phyloP scores from a whole-genome alignment of 2,888 invertebrate species.

The Chironomus tentans region DNA sequence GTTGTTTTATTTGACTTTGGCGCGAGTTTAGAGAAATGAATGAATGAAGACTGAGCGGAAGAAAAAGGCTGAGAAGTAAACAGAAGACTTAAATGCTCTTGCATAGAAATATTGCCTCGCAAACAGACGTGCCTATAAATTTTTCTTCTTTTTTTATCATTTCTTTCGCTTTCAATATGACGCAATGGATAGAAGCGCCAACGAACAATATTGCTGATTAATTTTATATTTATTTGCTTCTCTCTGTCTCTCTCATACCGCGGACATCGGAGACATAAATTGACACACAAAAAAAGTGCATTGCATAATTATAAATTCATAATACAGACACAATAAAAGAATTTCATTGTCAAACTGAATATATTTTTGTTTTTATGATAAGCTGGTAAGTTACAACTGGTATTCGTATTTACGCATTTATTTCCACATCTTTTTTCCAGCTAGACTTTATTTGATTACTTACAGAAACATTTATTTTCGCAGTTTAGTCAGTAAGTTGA shows the following conservation, averaged over 20 bases:
- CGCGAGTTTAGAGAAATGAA: not conserved
- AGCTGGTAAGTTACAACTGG: not conserved
- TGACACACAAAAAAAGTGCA: not conserved
- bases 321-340: not conserved
- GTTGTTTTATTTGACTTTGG: not conserved
- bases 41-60: not conserved
- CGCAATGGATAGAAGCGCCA: not conserved
- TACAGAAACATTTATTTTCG: no score
- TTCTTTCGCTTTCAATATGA: slow-evolving; percentile 13
- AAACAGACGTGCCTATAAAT: not conserved
- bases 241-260: not conserved
- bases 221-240: not conserved
- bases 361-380: not conserved
- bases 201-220: no score
- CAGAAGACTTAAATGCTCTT: slow-evolving; percentile 15
- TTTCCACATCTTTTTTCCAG: not conserved
- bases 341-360: slow-evolving; percentile 13
- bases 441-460: no score
- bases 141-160: not conserved
- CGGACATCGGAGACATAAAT: not conserved
- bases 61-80: not conserved
- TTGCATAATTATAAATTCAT: not conserved
- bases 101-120: not conserved
- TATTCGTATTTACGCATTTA: not conserved
- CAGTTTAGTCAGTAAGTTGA: no score